phyloP scores from a whole-genome alignment of 2,113 vertebrate species.

The Machaerirhynchus nigripectus region DNA sequence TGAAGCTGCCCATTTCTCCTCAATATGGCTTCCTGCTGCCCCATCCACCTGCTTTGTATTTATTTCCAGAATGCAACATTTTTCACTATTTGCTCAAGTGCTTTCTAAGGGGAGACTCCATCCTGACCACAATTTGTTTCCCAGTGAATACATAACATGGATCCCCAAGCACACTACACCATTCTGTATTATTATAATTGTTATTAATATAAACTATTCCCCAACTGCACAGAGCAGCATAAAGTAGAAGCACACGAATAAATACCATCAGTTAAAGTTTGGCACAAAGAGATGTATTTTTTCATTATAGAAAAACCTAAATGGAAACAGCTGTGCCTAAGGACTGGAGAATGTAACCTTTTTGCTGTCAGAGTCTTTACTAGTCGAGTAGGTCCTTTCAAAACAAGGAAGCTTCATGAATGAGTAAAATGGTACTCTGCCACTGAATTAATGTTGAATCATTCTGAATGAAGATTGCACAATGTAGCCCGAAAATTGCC shows the following conservation, averaged over 20 bases:
- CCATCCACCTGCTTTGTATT: slow-evolving; percentile 6
- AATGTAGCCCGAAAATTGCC: neutral
- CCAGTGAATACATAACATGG: neutral
- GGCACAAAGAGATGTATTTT: neutral
- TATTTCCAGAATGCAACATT: slow-evolving; percentile 9
- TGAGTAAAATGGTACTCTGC: neutral
- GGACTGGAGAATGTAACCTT: neutral
- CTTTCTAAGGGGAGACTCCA: neutral
- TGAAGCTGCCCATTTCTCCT: slow-evolving; percentile 39
- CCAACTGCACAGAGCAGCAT: neutral
- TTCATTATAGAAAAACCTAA: neutral
- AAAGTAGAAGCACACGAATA: neutral
- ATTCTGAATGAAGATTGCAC: neutral
- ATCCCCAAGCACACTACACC: neutral
- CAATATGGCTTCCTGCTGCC: neutral
- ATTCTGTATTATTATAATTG: neutral
- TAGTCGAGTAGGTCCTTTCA: neutral
- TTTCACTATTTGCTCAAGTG: neutral
- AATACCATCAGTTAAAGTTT: neutral
- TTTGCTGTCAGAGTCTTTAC: neutral
- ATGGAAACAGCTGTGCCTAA: neutral
- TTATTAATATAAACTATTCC: neutral
- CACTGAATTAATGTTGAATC: neutral
- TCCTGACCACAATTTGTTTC: neutral
- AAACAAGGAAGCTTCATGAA: neutral